Evolutionary conservation across 1,140 invertebrate species (phyloP).

Genomic region (Armadillidium nasatum): DNA sequence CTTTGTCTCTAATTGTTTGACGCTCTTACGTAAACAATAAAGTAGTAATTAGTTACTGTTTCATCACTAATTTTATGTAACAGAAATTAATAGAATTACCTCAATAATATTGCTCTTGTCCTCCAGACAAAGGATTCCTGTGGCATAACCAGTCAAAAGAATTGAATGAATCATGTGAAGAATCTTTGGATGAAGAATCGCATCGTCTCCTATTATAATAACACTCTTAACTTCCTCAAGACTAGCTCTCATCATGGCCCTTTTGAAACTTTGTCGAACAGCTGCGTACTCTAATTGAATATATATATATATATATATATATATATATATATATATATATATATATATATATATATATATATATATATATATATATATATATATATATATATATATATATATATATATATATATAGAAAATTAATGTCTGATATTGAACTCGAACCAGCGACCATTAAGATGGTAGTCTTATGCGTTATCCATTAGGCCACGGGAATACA

Average conservation of each 20-base stretch:
- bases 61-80: too few relatives aligned
- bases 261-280: neutral
- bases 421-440: too few relatives aligned
- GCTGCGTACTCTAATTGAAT: too few relatives aligned
- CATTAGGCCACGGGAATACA: too few relatives aligned
- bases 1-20: too few relatives aligned
- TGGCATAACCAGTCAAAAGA: conserved; percentile 29
- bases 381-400: conserved; percentile 7
- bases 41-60: too few relatives aligned
- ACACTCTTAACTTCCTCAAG: conserved; percentile 30
- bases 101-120: conserved; percentile 28
- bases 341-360: neutral
- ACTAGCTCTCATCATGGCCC: conserved; percentile 27
- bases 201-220: conserved; percentile 28
- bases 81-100: conserved; percentile 20
- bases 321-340: neutral
- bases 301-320: neutral
- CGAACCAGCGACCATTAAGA: too few relatives aligned
- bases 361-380: conserved; percentile 6
- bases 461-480: too few relatives aligned
- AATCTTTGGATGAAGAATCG: conserved; percentile 25
- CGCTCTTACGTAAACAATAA: too few relatives aligned
- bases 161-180: conserved; percentile 33
- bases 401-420: too few relatives aligned
- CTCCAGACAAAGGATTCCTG: conserved; percentile 28